phyloP scores from a whole-genome alignment of 2,888 invertebrate genomes.

The Caenorhabditis panamensis region DNA sequence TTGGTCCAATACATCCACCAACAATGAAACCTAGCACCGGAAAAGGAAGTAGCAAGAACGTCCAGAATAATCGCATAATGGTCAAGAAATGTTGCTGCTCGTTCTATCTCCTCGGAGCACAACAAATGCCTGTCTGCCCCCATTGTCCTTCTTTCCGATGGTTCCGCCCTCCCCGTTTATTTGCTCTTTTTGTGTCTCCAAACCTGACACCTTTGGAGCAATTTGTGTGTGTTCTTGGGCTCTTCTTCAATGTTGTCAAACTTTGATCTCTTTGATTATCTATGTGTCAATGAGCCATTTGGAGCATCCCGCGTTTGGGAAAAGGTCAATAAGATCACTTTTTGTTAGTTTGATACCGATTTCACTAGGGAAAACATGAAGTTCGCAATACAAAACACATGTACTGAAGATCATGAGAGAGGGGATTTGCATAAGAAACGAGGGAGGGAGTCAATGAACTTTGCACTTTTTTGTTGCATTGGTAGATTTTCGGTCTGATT shows the following conservation, averaged over 20 bases:
- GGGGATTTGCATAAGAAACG: too few species aligned
- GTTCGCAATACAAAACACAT: too few species aligned
- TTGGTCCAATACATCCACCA: conserved; percentile 72
- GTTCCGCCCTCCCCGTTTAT: conserved; percentile 27
- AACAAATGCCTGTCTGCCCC: conserved; percentile 20
- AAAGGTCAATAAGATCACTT: neutral
- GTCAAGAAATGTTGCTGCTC: conserved; percentile 15
- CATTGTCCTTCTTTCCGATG: conserved; percentile 26
- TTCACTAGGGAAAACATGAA: too few species aligned
- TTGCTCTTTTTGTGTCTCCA: conserved; percentile 37
- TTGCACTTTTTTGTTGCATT: too few species aligned
- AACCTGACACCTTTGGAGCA: conserved; percentile 51
- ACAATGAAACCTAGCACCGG: conserved; percentile 60
- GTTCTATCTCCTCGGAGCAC: too few species aligned
- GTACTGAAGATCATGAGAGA: neutral
- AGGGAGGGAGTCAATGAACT: neutral
- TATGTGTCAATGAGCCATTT: neutral
- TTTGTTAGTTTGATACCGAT: too few species aligned
- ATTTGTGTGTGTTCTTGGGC: conserved; percentile 20
- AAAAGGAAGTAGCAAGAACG: conserved; percentile 10
- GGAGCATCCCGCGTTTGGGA: too few species aligned
- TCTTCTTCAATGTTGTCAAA: neutral
- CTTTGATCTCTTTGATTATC: neutral
- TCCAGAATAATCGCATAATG: conserved; percentile 2
- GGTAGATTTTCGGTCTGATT: too few species aligned